Evolutionary conservation across 2,797 vertebrate species (phyloP).

Genomic region (Pachyuromys duprasi): DNA sequence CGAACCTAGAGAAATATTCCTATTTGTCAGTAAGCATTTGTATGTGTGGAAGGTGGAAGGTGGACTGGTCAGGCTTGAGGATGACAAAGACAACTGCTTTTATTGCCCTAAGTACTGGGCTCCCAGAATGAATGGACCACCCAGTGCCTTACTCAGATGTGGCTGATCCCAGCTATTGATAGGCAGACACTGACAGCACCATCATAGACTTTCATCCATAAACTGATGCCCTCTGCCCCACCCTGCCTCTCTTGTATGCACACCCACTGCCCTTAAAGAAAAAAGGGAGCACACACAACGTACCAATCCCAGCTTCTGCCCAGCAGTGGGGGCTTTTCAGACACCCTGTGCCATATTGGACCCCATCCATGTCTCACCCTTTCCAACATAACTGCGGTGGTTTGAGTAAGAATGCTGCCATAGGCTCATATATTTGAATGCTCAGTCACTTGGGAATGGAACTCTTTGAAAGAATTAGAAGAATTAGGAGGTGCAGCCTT

Average conservation of each 20-base stretch:
- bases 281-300: not conserved
- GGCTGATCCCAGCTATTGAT: not conserved
- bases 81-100: not conserved
- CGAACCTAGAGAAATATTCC: not conserved
- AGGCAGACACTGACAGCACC: rapidly evolving
- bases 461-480: not conserved
- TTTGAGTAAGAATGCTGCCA: not conserved
- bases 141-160: rapidly evolving
- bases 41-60: not conserved
- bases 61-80: rapidly evolving
- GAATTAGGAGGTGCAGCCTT: not conserved
- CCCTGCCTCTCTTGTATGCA: not conserved
- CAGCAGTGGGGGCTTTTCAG: not conserved
- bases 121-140: not conserved
- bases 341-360: not conserved
- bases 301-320: not conserved
- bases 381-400: not conserved
- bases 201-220: not conserved
- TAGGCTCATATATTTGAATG: not conserved
- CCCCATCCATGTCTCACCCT: rapidly evolving
- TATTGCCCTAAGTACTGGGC: not conserved
- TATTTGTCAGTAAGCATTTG: not conserved
- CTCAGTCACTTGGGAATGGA: not conserved
- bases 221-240: not conserved
- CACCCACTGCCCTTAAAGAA: not conserved